phyloP scores from a whole-genome alignment of 2,113 vertebrate genomes.

The Phasianus colchicus region DNA sequence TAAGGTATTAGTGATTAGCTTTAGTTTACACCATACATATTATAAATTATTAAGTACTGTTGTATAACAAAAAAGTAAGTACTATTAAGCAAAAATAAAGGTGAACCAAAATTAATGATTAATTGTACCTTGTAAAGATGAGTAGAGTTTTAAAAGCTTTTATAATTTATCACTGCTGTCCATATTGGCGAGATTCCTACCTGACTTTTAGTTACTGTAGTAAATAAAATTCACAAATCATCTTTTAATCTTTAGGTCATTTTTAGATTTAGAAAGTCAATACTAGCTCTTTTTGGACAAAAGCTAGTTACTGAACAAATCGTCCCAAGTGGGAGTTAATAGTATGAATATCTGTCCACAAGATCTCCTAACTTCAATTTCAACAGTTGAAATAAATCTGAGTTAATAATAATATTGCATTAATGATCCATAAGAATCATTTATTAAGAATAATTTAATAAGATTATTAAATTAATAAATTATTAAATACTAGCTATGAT shows the following conservation, averaged over 20 bases:
- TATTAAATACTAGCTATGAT: neutral
- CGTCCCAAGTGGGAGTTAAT: neutral
- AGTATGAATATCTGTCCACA: neutral
- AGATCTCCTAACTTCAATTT: neutral
- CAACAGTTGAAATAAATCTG: neutral
- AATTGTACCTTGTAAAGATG: neutral
- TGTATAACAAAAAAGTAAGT: neutral
- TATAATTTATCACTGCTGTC: neutral
- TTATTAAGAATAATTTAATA: neutral
- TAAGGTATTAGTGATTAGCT: conserved; percentile 17
- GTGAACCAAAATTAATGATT: neutral
- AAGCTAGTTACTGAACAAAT: neutral
- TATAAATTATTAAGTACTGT: neutral
- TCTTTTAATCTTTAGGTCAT: neutral
- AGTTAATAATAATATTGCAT: neutral
- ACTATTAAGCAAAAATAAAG: neutral
- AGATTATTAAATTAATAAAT: neutral
- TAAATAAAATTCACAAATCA: neutral
- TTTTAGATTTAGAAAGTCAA: neutral
- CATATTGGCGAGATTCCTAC: neutral
- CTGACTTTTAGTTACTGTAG: neutral
- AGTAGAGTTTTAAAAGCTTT: neutral
- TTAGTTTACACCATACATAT: neutral
- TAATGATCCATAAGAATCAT: neutral
- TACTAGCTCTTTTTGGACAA: neutral